Conservation (phyloP, 2,797 vertebrate species). For the Darevskia mixta region DNA sequence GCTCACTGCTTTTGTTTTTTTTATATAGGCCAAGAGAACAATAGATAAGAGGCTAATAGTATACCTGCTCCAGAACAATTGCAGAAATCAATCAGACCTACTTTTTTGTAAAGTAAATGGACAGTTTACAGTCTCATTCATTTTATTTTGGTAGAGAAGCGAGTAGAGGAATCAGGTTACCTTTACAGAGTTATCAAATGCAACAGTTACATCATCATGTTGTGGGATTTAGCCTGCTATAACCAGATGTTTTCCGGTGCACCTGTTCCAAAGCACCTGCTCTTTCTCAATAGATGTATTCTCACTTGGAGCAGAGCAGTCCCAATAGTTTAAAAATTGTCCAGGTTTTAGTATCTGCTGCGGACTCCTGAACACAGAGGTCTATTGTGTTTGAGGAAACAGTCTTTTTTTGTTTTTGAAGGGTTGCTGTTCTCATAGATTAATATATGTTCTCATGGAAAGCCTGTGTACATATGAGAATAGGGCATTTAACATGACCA, state of each 20-base stretch:
- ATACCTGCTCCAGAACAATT: not conserved
- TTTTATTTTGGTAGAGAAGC: slow-evolving; percentile 47
- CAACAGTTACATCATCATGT: slow-evolving; percentile 45
- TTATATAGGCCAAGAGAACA: not conserved
- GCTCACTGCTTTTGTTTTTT: not conserved
- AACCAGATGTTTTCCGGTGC: slow-evolving; percentile 27
- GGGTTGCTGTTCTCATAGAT: slow-evolving; percentile 44
- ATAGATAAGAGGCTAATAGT: not conserved
- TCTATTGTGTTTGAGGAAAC: not conserved
- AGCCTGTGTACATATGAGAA: not conserved
- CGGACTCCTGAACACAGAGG: slow-evolving; percentile 2
- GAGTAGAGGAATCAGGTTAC: slow-evolving; percentile 29
- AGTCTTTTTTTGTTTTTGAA: slow-evolving; percentile 43
- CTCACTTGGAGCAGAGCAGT: slow-evolving; percentile 45
- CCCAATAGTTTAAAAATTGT: slow-evolving; percentile 46
- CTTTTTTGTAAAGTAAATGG: slow-evolving; percentile 26
- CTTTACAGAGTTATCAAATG: slow-evolving; percentile 50
- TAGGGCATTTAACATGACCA: not conserved
- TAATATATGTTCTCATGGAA: not conserved
- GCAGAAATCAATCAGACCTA: not conserved
- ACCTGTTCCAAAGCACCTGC: slow-evolving; percentile 45
- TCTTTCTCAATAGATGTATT: slow-evolving; percentile 50
- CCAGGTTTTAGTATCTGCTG: slow-evolving; percentile 39
- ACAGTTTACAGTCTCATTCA: slow-evolving; percentile 38
- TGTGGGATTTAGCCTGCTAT: slow-evolving; percentile 38